Evolutionary conservation across 2,113 vertebrate species (phyloP).

Genomic region (Talpa occidentalis): DNA sequence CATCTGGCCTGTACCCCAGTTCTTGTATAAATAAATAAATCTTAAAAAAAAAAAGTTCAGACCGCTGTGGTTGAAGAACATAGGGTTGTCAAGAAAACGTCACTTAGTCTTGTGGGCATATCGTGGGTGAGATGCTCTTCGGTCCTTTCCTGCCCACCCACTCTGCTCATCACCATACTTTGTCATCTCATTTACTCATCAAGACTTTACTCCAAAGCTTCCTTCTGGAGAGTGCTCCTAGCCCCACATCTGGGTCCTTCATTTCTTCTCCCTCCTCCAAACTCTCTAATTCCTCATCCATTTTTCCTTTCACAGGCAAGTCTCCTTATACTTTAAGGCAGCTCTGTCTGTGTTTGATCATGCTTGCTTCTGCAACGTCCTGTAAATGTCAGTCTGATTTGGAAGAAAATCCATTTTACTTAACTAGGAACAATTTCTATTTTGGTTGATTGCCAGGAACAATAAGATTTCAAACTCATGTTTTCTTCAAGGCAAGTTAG

Average conservation of each 20-base stretch:
- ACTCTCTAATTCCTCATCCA: neutral
- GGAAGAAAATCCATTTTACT: neutral
- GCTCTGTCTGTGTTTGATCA: neutral
- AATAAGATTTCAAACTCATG: neutral
- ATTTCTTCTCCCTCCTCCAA: neutral
- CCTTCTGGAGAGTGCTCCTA: neutral
- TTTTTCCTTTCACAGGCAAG: neutral
- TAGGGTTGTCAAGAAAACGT: neutral
- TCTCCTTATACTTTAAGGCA: neutral
- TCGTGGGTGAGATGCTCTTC: neutral
- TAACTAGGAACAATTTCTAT: neutral
- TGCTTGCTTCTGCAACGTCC: neutral
- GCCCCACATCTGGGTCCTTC: neutral
- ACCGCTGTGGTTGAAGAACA: neutral
- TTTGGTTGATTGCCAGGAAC: neutral
- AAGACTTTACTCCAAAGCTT: neutral
- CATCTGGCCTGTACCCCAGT: too few relatives aligned
- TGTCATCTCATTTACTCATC: neutral
- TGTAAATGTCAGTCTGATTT: neutral
- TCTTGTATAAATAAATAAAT: too few relatives aligned
- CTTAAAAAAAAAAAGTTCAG: too few relatives aligned
- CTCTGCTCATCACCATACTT: rapidly evolving
- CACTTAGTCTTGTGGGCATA: neutral
- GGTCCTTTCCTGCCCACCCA: neutral
- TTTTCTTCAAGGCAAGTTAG: neutral